Percentiles rank a stretch among this genome's conserved stretches.
phyloP scores from a whole-genome alignment of 2,113 vertebrate genomes.

The Chionis minor region DNA sequence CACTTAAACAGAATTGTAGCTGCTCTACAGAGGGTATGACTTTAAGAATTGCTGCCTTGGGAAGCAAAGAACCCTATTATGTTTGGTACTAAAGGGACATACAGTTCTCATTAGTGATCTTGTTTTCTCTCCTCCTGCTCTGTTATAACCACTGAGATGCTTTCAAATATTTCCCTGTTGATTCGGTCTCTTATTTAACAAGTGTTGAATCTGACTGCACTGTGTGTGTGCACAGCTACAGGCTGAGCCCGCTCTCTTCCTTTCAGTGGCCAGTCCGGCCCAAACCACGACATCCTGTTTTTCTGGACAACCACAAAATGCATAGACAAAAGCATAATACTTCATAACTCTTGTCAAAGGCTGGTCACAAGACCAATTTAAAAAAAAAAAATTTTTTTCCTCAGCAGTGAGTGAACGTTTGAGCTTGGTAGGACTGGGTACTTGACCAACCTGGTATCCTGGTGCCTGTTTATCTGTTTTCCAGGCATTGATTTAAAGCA shows the following conservation, averaged over 20 bases:
- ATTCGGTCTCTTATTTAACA: not conserved
- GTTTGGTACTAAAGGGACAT: slow-evolving; percentile 29
- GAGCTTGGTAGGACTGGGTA: not conserved
- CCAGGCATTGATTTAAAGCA: not conserved
- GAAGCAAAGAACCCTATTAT: not conserved
- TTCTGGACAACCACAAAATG: not conserved
- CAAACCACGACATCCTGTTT: not conserved
- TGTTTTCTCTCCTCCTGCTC: slow-evolving; percentile 32
- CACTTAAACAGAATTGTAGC: not conserved
- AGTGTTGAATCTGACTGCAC: not conserved
- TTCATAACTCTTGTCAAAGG: not conserved
- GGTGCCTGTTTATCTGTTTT: not conserved
- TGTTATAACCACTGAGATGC: not conserved
- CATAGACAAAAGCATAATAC: not conserved
- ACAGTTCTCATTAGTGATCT: slow-evolving; percentile 15
- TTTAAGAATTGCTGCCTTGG: slow-evolving; percentile 11
- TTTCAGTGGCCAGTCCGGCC: no score
- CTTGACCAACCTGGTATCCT: not conserved
- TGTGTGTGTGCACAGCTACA: not conserved
- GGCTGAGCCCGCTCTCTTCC: not conserved
- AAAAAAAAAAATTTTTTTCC: not conserved
- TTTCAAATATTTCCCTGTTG: slow-evolving; percentile 28
- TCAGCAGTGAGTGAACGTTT: not conserved
- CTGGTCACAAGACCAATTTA: not conserved
- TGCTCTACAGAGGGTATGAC: not conserved